Evolutionary conservation across 1,140 invertebrate genomes (phyloP), one percentile per base, ranked within the genome.

Genomic region (Aphis craccivora): DNA sequence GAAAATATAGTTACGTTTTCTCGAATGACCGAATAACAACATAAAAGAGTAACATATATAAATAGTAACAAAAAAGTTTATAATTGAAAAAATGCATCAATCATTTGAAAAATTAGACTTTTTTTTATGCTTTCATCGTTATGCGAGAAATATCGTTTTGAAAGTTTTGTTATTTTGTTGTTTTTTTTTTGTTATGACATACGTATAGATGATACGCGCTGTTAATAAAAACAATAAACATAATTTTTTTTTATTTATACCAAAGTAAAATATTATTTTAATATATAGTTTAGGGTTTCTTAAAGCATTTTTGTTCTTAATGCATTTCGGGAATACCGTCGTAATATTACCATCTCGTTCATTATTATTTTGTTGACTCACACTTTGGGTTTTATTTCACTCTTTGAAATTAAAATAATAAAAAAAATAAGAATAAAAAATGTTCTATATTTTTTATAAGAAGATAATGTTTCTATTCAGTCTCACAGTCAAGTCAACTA

Each of bases 341-440:
- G 25, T 60, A 30, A 60, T 60, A 60, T n/a, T n/a, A 76, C n/a
- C 18, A 5, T 76, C 60, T 76, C 60, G 14, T 76, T 76, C 11
- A n/a, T 76, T 76, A 76, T 76, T n/a, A 76, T n/a, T 76, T 76
- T n/a, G 60, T 76, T 76, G 60, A 76, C 60, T 35, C 30, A 76
- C 60, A 76, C 14, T 76, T 76, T 6, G 60, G 14, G 30, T 76
- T 76, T 76, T 67, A 30, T n/a, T 76, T 76, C 14, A 18, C 60
- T 76, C 30, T n/a, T 76, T n/a, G 30, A 76, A n/a, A 76, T 76
- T 1, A 76, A 76, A 76, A 67, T 55, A 25, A 60, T 67, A 67
- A 30, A 30, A 67, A n/a, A 30, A 30, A 30, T 60, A 51, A n/a
- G 2, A 60, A 60, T n/a, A 67, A 5, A 30, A 67, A 67, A 9